Evolutionary conservation across 1,140 invertebrate species (phyloP).

Genomic region (Drosophila funebris): DNA sequence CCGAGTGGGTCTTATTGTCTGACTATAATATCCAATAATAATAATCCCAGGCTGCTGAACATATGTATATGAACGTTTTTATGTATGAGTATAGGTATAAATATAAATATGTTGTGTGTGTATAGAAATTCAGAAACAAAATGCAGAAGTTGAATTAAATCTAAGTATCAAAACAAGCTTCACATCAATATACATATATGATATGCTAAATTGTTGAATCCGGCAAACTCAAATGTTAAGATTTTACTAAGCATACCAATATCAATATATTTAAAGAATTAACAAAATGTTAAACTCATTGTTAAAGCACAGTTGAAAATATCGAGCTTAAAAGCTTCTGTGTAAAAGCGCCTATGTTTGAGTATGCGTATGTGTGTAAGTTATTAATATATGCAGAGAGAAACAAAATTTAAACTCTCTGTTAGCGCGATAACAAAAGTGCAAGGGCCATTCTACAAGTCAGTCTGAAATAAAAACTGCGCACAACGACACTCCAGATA

Average conservation of each 20-base stretch:
- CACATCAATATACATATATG: conserved; percentile 25
- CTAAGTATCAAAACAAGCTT: conserved; percentile 58
- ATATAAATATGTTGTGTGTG: too few relatives aligned
- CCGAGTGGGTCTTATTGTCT: too few relatives aligned
- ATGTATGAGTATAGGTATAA: too few relatives aligned
- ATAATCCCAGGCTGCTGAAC: too few relatives aligned
- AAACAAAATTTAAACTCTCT: conserved; percentile 2
- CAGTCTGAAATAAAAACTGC: conserved; percentile 2
- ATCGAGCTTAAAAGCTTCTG: conserved; percentile 18
- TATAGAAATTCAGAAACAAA: not conserved
- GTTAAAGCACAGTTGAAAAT: conserved; percentile 16
- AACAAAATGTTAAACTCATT: conserved; percentile 55
- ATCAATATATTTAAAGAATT: conserved; percentile 65
- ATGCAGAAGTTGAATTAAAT: conserved; percentile 48
- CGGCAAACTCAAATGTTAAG: conserved; percentile 60
- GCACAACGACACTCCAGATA: not conserved
- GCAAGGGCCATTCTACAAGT: not conserved
- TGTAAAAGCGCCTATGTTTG: not conserved
- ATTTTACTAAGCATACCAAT: conserved; percentile 62
- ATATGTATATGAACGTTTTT: too few relatives aligned
- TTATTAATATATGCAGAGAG: not conserved
- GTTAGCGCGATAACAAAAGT: conserved; percentile 19
- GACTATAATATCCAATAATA: too few relatives aligned
- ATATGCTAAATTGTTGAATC: conserved; percentile 9
- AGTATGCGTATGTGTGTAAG: not conserved